Conservation (phyloP, 2,113 vertebrate genomes). For the Pangasianodon hypophthalmus region DNA sequence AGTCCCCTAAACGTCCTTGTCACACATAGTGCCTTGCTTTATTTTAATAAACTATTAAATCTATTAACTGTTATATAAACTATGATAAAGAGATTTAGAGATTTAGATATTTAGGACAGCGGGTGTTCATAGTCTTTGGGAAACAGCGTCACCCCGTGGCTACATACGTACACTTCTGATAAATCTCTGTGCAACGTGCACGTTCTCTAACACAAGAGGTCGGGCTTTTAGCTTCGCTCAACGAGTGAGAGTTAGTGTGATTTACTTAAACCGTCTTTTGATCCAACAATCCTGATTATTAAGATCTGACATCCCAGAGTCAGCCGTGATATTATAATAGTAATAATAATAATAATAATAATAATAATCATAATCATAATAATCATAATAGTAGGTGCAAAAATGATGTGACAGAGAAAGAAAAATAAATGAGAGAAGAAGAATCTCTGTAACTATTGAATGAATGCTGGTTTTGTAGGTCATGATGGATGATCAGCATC, state of each 20-base stretch:
- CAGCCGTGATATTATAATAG: constrained; percentile 16
- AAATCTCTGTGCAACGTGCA: constrained; percentile 19
- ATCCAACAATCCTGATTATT: neutral
- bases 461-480: constrained; percentile 20
- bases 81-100: neutral
- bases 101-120: neutral
- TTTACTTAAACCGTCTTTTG: neutral
- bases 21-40: constrained; percentile 32
- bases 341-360: constrained; percentile 31
- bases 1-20: constrained; percentile 5
- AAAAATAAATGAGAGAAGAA: constrained; percentile 18
- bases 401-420: constrained; percentile 22
- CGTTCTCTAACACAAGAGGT: neutral
- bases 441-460: neutral
- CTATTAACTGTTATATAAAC: neutral
- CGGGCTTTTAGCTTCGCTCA: neutral
- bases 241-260: constrained; percentile 38
- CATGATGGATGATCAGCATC: neutral
- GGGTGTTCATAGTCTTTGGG: constrained; percentile 24
- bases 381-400: constrained; percentile 48
- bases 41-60: constrained; percentile 30
- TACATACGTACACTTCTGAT: constrained; percentile 34
- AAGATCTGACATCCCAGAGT: constrained; percentile 16
- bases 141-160: constrained; percentile 45
- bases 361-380: constrained; percentile 37